Conservation (phyloP, 2,888 invertebrate species). For the Rhamnusium bicolor region DNA sequence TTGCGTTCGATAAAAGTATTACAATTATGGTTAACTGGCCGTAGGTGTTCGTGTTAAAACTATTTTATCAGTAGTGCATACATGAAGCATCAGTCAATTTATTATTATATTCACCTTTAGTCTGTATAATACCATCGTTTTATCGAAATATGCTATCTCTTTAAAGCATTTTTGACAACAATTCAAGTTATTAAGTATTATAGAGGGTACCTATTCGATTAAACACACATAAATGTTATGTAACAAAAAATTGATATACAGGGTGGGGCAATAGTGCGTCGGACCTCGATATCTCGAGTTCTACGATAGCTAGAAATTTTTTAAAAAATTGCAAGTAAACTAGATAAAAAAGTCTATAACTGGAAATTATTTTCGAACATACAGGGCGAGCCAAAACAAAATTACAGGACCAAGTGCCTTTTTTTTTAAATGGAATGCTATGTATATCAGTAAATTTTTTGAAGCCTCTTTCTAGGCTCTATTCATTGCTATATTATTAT, state of each 20-base stretch:
- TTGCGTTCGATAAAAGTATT: background rate
- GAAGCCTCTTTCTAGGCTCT: too few species aligned
- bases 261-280: too few species aligned
- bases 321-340: too few species aligned
- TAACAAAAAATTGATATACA: background rate
- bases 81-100: background rate
- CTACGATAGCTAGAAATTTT: too few species aligned
- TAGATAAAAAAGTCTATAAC: too few species aligned
- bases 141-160: background rate
- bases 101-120: background rate
- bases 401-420: too few species aligned
- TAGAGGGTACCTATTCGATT: background rate
- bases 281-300: too few species aligned
- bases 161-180: background rate
- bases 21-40: slow-evolving; percentile 8
- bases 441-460: too few species aligned
- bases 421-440: too few species aligned
- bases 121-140: background rate
- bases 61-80: slow-evolving; percentile 23
- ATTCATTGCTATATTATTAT: too few species aligned
- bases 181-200: background rate
- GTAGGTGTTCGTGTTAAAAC: slow-evolving; percentile 16
- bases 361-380: too few species aligned
- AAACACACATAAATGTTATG: background rate
- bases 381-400: too few species aligned